Evolutionary conservation across 2,888 invertebrate genomes (phyloP).

Genomic region (Unio pictorum): DNA sequence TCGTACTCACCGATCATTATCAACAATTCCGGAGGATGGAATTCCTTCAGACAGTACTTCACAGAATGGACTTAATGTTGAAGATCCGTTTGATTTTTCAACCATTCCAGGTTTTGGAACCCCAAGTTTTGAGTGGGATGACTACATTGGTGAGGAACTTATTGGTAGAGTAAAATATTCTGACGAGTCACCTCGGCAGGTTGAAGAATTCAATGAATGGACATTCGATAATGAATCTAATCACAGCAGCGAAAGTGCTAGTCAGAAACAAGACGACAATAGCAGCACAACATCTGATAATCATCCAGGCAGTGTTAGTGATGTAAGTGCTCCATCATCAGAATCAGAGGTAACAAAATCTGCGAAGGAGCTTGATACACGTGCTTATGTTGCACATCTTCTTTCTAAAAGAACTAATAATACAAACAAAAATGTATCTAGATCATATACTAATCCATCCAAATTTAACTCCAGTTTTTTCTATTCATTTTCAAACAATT

Average conservation of each 20-base stretch:
- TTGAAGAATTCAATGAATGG: conserved; percentile 39
- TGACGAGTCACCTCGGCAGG: conserved; percentile 30
- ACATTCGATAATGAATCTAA: conserved; percentile 35
- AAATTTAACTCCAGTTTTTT: conserved; percentile 28
- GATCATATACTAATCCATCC: conserved; percentile 16
- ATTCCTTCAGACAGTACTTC: conserved; percentile 44
- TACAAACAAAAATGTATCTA: conserved; percentile 22
- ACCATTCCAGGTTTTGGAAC: conserved; percentile 15
- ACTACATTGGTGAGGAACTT: conserved; percentile 57
- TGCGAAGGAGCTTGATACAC: conserved; percentile 37
- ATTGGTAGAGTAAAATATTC: conserved; percentile 48
- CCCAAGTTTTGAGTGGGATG: conserved; percentile 64
- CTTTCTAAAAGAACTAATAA: conserved; percentile 38
- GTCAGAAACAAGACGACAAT: conserved; percentile 20
- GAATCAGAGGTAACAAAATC: conserved; percentile 45
- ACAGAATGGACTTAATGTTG: conserved; percentile 46
- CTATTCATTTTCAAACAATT: conserved; percentile 46
- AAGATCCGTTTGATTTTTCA: conserved; percentile 41
- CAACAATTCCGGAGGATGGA: conserved; percentile 57
- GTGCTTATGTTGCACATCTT: conserved; percentile 42
- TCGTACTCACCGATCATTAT: conserved; percentile 44
- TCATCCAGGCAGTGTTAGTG: conserved; percentile 29
- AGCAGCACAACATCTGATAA: conserved; percentile 29
- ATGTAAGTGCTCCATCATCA: conserved; percentile 26
- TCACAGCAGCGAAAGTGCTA: conserved; percentile 16